These are phyloP conservation scores for Blastomussa wellsi DNA, from an alignment of 92 coral and sea anemone species.

Conservation along the genomic window DNA sequence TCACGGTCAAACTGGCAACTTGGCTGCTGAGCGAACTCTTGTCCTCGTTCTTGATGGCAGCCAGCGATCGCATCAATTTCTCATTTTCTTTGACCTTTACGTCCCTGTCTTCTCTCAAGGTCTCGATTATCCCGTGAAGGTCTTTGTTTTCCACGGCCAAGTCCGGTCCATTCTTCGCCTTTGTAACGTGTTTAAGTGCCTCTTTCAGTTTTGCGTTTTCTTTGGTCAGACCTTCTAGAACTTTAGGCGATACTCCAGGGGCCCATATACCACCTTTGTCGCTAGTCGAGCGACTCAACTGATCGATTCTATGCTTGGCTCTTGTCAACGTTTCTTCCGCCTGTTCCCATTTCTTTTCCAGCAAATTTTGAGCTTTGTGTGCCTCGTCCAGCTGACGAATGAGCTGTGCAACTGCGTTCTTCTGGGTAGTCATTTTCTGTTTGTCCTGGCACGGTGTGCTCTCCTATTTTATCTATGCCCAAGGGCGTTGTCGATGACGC, in stretches of 20 bases:
- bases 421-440: too few relatives aligned
- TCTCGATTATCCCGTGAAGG: too few relatives aligned
- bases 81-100: constrained; percentile 30
- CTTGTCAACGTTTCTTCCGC: too few relatives aligned
- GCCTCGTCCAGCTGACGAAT: constrained; percentile 54
- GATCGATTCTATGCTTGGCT: constrained; percentile 76
- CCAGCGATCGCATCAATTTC: constrained; percentile 53
- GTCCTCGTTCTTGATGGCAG: constrained; percentile 53
- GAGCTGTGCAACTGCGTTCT: constrained; percentile 6
- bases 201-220: constrained; percentile 69
- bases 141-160: too few relatives aligned
- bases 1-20: constrained; percentile 42
- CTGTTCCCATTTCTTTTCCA: constrained; percentile 33
- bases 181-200: constrained; percentile 57
- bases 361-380: constrained; percentile 38
- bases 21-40: too few relatives aligned
- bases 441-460: too few relatives aligned
- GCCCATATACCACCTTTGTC: constrained; percentile 42
- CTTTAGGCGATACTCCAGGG: constrained; percentile 72
- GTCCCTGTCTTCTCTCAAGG: constrained; percentile 59
- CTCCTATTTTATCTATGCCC: too few relatives aligned
- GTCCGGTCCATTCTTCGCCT: constrained; percentile 52
- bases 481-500: too few relatives aligned
- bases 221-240: constrained; percentile 57
- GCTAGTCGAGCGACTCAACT: constrained; percentile 33